phyloP scores from a whole-genome alignment of 2,888 invertebrate genomes.

The Desoria tigrina region DNA sequence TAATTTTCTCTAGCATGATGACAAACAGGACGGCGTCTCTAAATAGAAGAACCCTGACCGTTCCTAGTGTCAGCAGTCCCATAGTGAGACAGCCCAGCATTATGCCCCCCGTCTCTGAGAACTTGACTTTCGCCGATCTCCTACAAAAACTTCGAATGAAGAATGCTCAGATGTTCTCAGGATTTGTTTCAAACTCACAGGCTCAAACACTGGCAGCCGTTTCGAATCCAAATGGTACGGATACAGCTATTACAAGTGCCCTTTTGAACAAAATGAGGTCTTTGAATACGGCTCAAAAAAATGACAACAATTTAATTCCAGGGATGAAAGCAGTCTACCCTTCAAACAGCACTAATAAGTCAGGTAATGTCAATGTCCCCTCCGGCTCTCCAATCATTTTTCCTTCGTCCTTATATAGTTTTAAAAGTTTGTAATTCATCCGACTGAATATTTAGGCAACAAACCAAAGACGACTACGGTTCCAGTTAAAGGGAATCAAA shows the following conservation, averaged over 20 bases:
- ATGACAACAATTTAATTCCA: conserved; percentile 12
- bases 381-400: too few species aligned
- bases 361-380: background rate
- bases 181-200: conserved; percentile 20
- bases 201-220: background rate
- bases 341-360: background rate
- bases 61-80: background rate
- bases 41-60: conserved; percentile 3
- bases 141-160: conserved; percentile 47
- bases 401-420: too few species aligned
- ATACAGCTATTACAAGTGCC: conserved; percentile 10
- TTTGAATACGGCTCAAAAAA: conserved; percentile 6
- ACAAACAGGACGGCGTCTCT: background rate
- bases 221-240: background rate
- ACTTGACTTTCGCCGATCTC: conserved; percentile 48
- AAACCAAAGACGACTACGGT: too few species aligned
- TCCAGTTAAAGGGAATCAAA: too few species aligned
- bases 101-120: conserved; percentile 3
- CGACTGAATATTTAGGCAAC: too few species aligned
- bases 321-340: conserved; percentile 28
- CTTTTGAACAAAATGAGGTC: conserved; percentile 28
- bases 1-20: background rate
- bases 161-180: conserved; percentile 39
- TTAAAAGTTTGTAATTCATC: too few species aligned
- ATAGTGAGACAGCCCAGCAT: too few species aligned